A percentile compares a stretch with the other conserved stretches of the same genome.
These are phyloP conservation scores for Gobiocypris rarus DNA, from an alignment of 2,113 vertebrate genomes.

Conservation along the genomic window DNA sequence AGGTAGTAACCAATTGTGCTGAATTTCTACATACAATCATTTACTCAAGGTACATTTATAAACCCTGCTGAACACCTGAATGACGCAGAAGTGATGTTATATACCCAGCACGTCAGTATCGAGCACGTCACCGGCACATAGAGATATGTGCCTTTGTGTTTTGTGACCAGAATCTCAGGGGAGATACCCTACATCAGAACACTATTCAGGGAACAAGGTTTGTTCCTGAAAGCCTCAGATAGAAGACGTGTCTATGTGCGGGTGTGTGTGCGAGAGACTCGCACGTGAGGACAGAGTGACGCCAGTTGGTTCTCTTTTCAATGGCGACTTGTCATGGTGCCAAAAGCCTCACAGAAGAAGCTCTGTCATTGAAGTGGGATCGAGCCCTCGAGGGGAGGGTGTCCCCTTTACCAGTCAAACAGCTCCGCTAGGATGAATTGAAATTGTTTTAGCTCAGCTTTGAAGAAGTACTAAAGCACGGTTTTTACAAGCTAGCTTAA, in stretches of 20 bases:
- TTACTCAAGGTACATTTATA: neutral
- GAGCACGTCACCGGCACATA: neutral
- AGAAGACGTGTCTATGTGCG: neutral
- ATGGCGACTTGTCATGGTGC: slow-evolving; percentile 21
- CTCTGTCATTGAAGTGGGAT: slow-evolving; percentile 43
- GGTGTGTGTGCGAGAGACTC: neutral
- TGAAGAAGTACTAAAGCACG: slow-evolving; percentile 6
- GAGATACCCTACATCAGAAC: slow-evolving; percentile 7
- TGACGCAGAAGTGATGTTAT: neutral
- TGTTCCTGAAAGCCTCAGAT: neutral
- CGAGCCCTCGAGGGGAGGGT: slow-evolving; percentile 33
- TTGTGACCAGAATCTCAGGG: neutral
- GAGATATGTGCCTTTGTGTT: neutral
- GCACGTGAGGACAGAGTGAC: slow-evolving; percentile 24
- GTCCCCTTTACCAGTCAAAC: slow-evolving; percentile 30
- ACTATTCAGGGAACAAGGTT: slow-evolving; percentile 2
- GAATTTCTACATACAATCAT: neutral
- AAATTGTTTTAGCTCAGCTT: slow-evolving; percentile 23
- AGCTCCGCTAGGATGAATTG: slow-evolving; percentile 19
- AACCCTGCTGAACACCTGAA: neutral
- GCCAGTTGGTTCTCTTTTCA: slow-evolving; percentile 22
- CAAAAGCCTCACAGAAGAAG: slow-evolving; percentile 50
- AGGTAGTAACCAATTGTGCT: neutral
- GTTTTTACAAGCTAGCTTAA: slow-evolving; percentile 9
- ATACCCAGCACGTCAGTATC: neutral